Evolutionary conservation across 2,797 vertebrate genomes (phyloP).

Genomic region (Uromys caudimaculatus): DNA sequence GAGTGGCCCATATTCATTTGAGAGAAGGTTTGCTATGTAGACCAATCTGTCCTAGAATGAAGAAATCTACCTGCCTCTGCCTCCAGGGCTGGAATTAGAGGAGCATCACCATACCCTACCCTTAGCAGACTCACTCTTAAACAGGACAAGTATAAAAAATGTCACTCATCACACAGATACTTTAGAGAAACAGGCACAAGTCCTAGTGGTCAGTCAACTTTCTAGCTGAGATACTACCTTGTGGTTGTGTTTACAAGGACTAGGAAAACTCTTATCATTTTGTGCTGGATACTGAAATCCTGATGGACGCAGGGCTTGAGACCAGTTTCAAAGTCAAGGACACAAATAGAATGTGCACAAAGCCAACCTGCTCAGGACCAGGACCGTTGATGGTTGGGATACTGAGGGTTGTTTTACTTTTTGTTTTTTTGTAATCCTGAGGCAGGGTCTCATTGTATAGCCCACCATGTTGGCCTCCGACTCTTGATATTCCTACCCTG

Average conservation of each 20-base stretch:
- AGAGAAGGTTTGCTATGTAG: background rate
- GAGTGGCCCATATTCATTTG: background rate
- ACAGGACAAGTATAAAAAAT: background rate
- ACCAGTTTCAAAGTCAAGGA: background rate
- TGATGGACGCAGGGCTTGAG: background rate
- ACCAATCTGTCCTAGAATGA: background rate
- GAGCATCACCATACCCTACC: background rate
- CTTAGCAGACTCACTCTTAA: background rate
- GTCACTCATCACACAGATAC: background rate
- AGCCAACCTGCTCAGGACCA: background rate
- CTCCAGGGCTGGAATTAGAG: background rate
- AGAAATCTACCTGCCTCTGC: background rate
- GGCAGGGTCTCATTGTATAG: background rate
- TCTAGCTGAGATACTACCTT: background rate
- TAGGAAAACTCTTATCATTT: background rate
- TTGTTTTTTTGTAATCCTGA: background rate
- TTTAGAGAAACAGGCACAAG: rapidly evolving
- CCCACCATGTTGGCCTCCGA: background rate
- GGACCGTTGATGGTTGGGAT: background rate
- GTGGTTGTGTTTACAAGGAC: background rate
- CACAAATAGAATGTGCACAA: background rate
- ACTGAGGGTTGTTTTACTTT: background rate
- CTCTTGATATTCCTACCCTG: background rate
- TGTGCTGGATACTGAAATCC: background rate
- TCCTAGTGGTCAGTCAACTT: background rate